Evolutionary conservation across 2,888 invertebrate genomes (phyloP).

Genomic region (Tethea ocularis): DNA sequence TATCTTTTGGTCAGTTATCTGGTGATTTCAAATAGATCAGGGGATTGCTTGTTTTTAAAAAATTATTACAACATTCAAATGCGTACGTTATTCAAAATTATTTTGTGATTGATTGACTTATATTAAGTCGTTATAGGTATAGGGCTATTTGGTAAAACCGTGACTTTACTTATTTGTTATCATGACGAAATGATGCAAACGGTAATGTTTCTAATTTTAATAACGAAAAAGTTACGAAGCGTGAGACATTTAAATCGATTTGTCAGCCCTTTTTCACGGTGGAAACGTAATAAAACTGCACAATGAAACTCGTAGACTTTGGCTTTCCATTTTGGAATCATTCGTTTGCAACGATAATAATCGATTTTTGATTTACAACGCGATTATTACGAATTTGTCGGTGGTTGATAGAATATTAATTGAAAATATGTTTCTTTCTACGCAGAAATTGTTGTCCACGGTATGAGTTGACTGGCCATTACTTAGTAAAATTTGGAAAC

Average conservation of each 20-base stretch:
- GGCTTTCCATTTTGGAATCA: neutral
- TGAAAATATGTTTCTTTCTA: neutral
- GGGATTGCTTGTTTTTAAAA: too few species aligned
- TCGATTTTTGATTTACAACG: neutral
- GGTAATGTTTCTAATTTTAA: neutral
- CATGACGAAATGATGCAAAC: neutral
- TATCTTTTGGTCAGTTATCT: neutral
- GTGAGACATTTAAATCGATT: neutral
- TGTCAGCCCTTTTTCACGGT: neutral
- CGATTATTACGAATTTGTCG: neutral
- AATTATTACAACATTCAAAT: too few species aligned
- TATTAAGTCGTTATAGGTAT: too few species aligned
- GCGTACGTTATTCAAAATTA: too few species aligned
- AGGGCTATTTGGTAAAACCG: neutral
- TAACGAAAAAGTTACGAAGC: neutral
- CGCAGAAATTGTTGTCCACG: too few species aligned
- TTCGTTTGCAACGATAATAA: neutral
- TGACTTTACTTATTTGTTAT: neutral
- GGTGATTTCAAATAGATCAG: too few species aligned
- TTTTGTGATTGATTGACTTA: too few species aligned
- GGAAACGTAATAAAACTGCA: neutral
- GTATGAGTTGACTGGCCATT: too few species aligned
- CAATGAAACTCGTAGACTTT: neutral
- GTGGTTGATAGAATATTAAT: neutral
- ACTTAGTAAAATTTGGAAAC: too few species aligned